Evolutionary conservation across 2,888 invertebrate genomes (phyloP).

Genomic region (Protodeltote pygarga): DNA sequence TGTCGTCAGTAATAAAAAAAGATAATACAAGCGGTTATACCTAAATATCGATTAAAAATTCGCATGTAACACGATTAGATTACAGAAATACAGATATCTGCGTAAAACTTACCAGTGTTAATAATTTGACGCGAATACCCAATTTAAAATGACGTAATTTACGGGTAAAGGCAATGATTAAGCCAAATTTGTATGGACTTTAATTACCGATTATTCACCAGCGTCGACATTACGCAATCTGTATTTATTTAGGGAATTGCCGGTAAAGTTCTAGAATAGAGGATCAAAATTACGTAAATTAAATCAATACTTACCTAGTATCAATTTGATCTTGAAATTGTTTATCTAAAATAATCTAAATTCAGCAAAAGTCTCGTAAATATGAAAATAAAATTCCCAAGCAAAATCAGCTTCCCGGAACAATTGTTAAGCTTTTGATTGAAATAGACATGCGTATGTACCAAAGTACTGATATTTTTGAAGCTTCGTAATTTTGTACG

Average conservation of each 20-base stretch:
- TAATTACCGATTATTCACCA: constrained; percentile 31
- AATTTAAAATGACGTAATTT: constrained; percentile 44
- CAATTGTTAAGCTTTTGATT: constrained; percentile 4
- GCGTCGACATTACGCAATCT: constrained; percentile 48
- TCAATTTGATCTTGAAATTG: constrained; percentile 5
- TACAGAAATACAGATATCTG: constrained; percentile 15
- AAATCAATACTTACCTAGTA: constrained; percentile 40
- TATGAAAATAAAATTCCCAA: constrained; percentile 25
- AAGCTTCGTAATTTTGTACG: constrained; percentile 44
- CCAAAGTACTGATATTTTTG: background rate
- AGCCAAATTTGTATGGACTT: constrained; percentile 21
- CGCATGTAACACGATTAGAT: constrained; percentile 33
- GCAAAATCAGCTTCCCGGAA: constrained; percentile 37
- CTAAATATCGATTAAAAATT: constrained; percentile 30
- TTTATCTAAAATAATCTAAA: constrained; percentile 24
- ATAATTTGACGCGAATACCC: constrained; percentile 9
- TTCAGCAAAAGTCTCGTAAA: constrained; percentile 46
- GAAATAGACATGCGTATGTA: background rate
- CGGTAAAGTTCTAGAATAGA: constrained; percentile 36
- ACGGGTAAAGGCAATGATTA: constrained; percentile 38
- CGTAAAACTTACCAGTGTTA: constrained; percentile 34
- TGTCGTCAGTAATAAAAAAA: constrained; percentile 9
- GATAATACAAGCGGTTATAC: constrained; percentile 16
- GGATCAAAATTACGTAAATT: constrained; percentile 1
- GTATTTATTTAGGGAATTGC: constrained; percentile 43